A percentile compares a stretch with the other conserved stretches of the same genome.
phyloP scores from a whole-genome alignment of 2,797 vertebrate genomes.

The Ceryle rudis region DNA sequence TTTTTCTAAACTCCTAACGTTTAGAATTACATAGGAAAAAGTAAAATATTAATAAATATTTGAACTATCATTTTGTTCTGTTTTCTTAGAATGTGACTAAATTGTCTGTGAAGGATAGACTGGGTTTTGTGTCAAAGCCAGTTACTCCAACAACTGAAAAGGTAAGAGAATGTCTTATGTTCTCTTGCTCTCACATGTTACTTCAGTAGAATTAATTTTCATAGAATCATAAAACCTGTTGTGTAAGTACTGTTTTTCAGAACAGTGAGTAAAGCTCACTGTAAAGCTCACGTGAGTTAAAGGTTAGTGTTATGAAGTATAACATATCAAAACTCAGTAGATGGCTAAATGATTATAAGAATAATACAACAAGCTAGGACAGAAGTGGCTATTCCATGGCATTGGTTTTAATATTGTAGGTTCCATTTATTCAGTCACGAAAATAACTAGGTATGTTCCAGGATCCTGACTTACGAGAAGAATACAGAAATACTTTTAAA shows the following conservation, averaged over 20 bases:
- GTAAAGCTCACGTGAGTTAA: too few relatives aligned
- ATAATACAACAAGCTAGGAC: not conserved
- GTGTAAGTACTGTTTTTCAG: not conserved
- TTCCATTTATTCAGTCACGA: not conserved
- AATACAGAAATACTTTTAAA: not conserved
- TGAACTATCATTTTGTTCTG: constrained; percentile 64
- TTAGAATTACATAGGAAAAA: not conserved
- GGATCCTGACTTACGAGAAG: not conserved
- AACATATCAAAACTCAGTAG: not conserved
- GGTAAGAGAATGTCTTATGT: constrained; percentile 75
- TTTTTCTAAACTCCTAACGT: not conserved
- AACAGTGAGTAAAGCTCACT: not conserved
- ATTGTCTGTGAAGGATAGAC: constrained; percentile 91
- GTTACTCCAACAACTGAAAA: constrained; percentile 87
- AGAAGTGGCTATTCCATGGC: not conserved
- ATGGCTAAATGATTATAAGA: not conserved
- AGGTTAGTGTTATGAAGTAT: not conserved
- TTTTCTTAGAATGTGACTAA: constrained; percentile 87
- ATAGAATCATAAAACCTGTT: not conserved
- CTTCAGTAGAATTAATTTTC: not conserved
- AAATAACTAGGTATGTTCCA: not conserved
- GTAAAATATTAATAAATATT: constrained; percentile 1
- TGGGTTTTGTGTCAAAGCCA: constrained; percentile 91
- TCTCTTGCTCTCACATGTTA: not conserved
- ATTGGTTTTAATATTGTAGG: not conserved